These are phyloP conservation scores for Charanyca ferruginea DNA, from an alignment of 2,888 invertebrate genomes.

Conservation along the genomic window DNA sequence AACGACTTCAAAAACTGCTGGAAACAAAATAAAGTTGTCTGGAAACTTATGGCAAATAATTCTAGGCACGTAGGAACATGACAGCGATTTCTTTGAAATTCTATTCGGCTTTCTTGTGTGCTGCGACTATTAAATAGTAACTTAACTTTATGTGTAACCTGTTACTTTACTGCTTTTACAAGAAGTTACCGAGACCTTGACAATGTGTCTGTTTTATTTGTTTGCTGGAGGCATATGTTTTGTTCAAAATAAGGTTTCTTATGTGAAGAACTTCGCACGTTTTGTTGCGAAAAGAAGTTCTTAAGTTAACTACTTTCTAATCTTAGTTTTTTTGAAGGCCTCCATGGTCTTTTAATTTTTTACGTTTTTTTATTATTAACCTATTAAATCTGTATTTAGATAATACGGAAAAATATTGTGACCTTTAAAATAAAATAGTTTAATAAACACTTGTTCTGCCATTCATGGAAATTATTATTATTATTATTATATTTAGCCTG, in stretches of 20 bases:
- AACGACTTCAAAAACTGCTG: slow-evolving; percentile 45
- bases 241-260: neutral
- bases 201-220: slow-evolving; percentile 8
- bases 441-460: too few relatives aligned
- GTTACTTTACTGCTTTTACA: slow-evolving; percentile 10
- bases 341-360: too few relatives aligned
- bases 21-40: slow-evolving; percentile 45
- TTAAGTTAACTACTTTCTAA: neutral
- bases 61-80: slow-evolving; percentile 58
- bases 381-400: too few relatives aligned
- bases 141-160: slow-evolving; percentile 20
- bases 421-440: too few relatives aligned
- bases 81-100: slow-evolving; percentile 64
- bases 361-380: too few relatives aligned
- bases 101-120: slow-evolving; percentile 52
- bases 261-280: neutral
- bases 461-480: too few relatives aligned
- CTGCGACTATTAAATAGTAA: slow-evolving; percentile 48
- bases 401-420: too few relatives aligned
- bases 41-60: slow-evolving; percentile 43
- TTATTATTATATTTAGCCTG: too few relatives aligned
- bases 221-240: neutral
- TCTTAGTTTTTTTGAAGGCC: too few relatives aligned
- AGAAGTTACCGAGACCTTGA: slow-evolving; percentile 20
- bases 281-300: neutral